Evolutionary conservation across 2,113 vertebrate species (phyloP), one percentile per base, ranked within the genome.

Genomic region (Hepsetus odoe): DNA sequence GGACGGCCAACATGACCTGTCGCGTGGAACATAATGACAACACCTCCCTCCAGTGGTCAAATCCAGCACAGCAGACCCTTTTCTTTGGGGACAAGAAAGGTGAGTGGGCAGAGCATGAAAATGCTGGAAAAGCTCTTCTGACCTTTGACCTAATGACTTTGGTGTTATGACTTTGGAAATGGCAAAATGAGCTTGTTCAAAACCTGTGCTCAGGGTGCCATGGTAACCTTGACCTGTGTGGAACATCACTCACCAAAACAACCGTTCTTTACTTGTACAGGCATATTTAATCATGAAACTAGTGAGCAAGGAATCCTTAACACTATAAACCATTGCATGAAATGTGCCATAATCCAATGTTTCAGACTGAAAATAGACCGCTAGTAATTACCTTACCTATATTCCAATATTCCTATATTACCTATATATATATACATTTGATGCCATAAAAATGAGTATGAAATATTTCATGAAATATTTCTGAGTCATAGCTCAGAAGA

Each of bases 31-130:
- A 96, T 91, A 99, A 98, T 94, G 98, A 99, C 97, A 97, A 99
- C 94, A 99, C 97, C 92, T 99, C 97, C 96, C 97, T 99, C 96
- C 97, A 99, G 98, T 99, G 98, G 98, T 99, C 97, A 89, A 99
- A 99, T 93, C 98, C 98, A 84, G 98, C 97, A 96, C 97, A 98
- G 92, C 98, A 99, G 91, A 99, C 98, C 0, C 94, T 99, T 32
- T 99, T 96, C 90, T 99, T 99, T 13, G 98, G 98, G 71, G 96
- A 99, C 91, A 99, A 99, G 92, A 99, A 99, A 95, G 98, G 98
- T 99, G 82, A 91, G 93, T 77, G 22, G 16, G 51, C 6, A 38
- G 61, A 18, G n/a, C 35, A 55, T n/a, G n/a, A n/a, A n/a, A n/a
- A n/a, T n/a, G n/a, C n/a, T n/a, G n/a, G n/a, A n/a, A n/a, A n/a